Conservation (phyloP, 2,113 vertebrate species). For the Gallinago paraguaiae region DNA sequence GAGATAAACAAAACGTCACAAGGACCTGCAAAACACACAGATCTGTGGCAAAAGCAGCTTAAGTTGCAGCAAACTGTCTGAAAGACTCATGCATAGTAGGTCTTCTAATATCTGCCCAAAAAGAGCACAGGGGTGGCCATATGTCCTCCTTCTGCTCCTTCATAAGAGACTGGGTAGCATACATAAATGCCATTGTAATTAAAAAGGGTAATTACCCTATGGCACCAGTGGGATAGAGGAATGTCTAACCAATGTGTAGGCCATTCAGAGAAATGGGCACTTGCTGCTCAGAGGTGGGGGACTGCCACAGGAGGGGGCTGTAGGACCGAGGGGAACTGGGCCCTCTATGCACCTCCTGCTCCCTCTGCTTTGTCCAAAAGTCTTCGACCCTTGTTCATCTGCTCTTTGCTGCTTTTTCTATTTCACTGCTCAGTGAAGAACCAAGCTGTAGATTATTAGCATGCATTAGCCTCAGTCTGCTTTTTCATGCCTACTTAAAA, state of each 20-base stretch:
- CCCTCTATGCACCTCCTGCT: not conserved
- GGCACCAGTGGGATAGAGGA: not conserved
- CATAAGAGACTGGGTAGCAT: not conserved
- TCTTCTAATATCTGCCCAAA: not conserved
- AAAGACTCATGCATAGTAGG: not conserved
- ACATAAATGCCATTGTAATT: not conserved
- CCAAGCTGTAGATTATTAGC: not conserved
- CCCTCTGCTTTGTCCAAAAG: not conserved
- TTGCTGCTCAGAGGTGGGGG: not conserved
- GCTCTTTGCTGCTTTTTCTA: not conserved
- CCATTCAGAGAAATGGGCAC: not conserved
- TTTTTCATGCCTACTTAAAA: not conserved
- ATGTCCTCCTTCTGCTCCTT: fast-evolving
- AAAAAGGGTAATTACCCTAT: not conserved
- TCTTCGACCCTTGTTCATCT: not conserved
- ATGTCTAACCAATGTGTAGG: not conserved
- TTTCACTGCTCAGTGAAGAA: not conserved
- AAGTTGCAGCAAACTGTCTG: not conserved
- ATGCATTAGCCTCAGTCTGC: not conserved
- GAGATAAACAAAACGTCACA: not conserved
- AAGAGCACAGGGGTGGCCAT: not conserved
- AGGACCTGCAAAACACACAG: not conserved
- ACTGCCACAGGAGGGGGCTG: not conserved
- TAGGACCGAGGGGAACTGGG: fast-evolving
- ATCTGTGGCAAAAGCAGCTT: not conserved